Conservation (phyloP, 2,113 vertebrate species). For the Centropus unirufus region DNA sequence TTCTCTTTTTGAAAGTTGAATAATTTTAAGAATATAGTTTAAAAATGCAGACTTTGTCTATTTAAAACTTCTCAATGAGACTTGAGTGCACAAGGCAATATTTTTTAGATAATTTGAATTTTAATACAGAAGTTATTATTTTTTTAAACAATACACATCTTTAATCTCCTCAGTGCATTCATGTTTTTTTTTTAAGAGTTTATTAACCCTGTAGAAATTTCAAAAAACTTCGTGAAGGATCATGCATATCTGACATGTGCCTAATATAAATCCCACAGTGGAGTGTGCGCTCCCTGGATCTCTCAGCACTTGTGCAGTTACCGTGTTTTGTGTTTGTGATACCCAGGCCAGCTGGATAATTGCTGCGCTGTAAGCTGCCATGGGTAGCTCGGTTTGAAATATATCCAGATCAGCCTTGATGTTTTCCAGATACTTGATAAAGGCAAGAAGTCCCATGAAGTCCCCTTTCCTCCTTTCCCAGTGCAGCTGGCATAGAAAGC, state of each 20-base stretch:
- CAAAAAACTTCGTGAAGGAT: rapidly evolving
- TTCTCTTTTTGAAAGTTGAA: background rate
- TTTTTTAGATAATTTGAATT: background rate
- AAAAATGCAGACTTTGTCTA: background rate
- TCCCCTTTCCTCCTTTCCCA: background rate
- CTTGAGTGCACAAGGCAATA: background rate
- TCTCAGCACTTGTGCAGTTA: background rate
- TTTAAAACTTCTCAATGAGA: background rate
- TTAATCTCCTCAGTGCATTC: background rate
- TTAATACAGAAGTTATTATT: background rate
- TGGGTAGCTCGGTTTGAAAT: background rate
- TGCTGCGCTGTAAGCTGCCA: background rate
- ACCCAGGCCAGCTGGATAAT: background rate
- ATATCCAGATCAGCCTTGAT: rapidly evolving
- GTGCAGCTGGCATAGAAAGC: background rate
- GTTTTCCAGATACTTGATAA: background rate
- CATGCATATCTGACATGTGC: background rate
- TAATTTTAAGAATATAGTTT: background rate
- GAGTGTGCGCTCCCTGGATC: background rate
- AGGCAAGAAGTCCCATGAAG: background rate
- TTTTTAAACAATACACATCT: background rate
- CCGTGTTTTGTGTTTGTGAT: background rate
- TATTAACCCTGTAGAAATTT: background rate
- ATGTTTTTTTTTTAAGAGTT: rapidly evolving
- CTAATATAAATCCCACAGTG: background rate